These are phyloP conservation scores for Menidia beryllina DNA, from an alignment of 2,113 vertebrate genomes.

Conservation along the genomic window DNA sequence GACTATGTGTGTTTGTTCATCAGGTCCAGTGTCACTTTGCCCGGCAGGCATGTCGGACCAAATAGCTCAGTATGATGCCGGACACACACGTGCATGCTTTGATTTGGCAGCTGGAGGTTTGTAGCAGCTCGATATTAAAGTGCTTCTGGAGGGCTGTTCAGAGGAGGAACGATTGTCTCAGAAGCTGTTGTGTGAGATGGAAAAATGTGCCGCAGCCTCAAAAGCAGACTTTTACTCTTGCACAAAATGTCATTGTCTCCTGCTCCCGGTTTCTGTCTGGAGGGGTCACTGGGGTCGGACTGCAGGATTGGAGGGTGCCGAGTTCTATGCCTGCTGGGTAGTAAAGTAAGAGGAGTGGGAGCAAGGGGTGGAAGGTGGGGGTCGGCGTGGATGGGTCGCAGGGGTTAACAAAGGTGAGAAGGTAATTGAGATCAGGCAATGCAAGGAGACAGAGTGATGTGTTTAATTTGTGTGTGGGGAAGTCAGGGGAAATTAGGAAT, in stretches of 20 bases:
- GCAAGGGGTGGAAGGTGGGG: conserved; percentile 42
- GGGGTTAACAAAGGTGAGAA: conserved; percentile 72
- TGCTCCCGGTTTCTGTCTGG: conserved; percentile 13
- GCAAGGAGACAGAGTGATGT: conserved; percentile 51
- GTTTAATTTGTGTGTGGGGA: conserved; percentile 31
- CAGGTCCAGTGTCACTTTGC: conserved; percentile 54
- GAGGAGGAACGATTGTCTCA: neutral
- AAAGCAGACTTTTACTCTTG: neutral
- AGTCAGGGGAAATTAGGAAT: conserved; percentile 17
- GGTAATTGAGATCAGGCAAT: conserved; percentile 75
- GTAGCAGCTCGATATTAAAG: neutral
- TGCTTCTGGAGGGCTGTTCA: neutral
- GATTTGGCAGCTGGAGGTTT: conserved; percentile 13
- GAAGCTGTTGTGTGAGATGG: neutral
- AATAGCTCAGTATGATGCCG: conserved; percentile 49
- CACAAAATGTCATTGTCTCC: conserved; percentile 58
- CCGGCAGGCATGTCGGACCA: conserved; percentile 53
- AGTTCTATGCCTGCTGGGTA: conserved; percentile 79
- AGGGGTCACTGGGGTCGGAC: conserved; percentile 61
- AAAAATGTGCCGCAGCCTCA: neutral
- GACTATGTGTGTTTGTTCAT: conserved; percentile 28
- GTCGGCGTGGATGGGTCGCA: conserved; percentile 38
- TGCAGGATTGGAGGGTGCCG: conserved; percentile 71
- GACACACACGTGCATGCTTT: conserved; percentile 42
- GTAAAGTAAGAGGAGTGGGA: conserved; percentile 56